These are phyloP conservation scores for Sarcophaga subvicina DNA, from an alignment of 2,888 invertebrate species.

Conservation along the genomic window DNA sequence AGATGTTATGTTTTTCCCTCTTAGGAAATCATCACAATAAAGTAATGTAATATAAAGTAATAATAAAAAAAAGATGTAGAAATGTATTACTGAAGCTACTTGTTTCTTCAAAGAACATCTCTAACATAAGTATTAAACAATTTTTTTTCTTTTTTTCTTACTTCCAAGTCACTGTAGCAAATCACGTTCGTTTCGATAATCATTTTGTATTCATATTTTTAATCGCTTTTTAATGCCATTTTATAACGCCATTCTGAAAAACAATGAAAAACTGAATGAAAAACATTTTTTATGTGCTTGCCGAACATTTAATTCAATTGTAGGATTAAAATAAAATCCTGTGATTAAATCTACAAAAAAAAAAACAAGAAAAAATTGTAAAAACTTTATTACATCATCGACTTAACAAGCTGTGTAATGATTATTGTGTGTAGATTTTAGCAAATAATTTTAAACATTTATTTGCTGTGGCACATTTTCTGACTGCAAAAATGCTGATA, in stretches of 20 bases:
- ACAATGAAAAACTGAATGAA: background rate
- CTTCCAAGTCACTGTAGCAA: too few relatives aligned
- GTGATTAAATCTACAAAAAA: background rate
- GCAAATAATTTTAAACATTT: background rate
- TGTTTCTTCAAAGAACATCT: too few relatives aligned
- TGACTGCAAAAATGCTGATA: background rate
- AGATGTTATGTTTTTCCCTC: too few relatives aligned
- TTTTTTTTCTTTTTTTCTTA: too few relatives aligned
- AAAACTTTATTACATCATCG: background rate
- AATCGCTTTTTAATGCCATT: background rate
- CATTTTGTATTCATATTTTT: background rate
- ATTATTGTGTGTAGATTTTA: background rate
- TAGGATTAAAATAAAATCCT: background rate
- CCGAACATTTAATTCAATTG: background rate
- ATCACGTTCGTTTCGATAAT: background rate
- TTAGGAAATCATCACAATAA: too few relatives aligned
- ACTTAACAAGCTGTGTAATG: background rate
- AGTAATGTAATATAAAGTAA: too few relatives aligned
- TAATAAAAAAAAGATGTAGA: too few relatives aligned
- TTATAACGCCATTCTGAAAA: background rate
- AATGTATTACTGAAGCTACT: too few relatives aligned
- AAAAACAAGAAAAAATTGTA: background rate
- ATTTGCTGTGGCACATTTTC: background rate
- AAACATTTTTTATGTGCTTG: background rate
- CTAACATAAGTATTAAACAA: too few relatives aligned